These are phyloP conservation scores for Folsomia manolachei DNA, from an alignment of 2,888 invertebrate genomes.

Conservation along the genomic window DNA sequence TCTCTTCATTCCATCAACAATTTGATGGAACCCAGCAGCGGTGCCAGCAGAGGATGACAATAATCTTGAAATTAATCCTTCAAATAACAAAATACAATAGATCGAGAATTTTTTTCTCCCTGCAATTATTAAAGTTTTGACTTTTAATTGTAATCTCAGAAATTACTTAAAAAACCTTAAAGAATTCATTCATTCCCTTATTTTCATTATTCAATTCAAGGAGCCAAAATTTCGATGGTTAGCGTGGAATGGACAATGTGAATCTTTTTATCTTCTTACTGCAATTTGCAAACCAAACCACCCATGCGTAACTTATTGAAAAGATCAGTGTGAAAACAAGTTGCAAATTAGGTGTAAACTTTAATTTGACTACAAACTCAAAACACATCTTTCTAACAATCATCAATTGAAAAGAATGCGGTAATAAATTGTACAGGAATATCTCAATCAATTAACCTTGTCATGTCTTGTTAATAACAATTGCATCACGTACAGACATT, in stretches of 20 bases:
- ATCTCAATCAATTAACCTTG: background rate
- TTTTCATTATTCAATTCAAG: too few species aligned
- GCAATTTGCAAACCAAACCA: background rate
- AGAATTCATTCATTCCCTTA: too few species aligned
- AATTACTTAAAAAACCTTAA: background rate
- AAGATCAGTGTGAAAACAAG: background rate
- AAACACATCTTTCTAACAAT: background rate
- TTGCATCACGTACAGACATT: too few species aligned
- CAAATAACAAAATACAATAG: background rate
- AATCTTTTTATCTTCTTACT: background rate
- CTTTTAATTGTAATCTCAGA: background rate
- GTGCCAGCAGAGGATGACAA: too few species aligned
- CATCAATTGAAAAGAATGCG: background rate
- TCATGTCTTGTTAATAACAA: background rate
- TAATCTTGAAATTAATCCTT: background rate
- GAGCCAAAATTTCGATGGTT: too few species aligned
- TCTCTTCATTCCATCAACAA: too few species aligned
- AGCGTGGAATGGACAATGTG: too few species aligned
- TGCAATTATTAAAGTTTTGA: too few species aligned
- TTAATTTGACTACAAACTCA: background rate
- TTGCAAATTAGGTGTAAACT: background rate
- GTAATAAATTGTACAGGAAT: background rate
- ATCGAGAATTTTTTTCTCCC: too few species aligned
- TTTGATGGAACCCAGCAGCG: too few species aligned
- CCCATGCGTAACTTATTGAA: background rate